Evolutionary conservation across 2,113 vertebrate species (phyloP).

Genomic region (Candoia aspera): DNA sequence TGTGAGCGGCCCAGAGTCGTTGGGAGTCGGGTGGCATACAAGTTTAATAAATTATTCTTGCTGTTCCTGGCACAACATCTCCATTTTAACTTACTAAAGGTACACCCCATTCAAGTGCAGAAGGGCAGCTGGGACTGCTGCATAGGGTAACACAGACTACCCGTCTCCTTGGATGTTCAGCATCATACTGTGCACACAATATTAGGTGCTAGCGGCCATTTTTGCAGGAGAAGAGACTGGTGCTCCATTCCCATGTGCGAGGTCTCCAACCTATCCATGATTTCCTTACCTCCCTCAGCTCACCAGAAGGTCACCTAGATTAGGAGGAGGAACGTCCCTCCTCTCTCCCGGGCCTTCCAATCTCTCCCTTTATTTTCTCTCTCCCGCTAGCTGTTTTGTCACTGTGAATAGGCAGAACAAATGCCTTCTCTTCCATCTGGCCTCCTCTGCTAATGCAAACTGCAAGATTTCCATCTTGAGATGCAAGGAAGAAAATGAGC

Average conservation of each 20-base stretch:
- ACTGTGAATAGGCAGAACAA: not conserved
- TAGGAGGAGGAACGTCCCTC: not conserved
- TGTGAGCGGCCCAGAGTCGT: not conserved
- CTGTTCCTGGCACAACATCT: not conserved
- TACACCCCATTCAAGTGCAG: not conserved
- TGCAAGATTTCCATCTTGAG: not conserved
- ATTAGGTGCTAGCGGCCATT: slow-evolving; percentile 17
- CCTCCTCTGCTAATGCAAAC: not conserved
- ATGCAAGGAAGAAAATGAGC: not conserved
- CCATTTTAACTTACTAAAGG: not conserved
- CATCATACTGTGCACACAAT: not conserved
- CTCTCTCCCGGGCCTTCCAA: not conserved
- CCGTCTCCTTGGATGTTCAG: not conserved
- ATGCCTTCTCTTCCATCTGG: not conserved
- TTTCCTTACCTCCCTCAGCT: slow-evolving; percentile 2
- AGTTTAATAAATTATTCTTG: not conserved
- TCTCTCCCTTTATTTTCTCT: not conserved
- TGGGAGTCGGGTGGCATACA: not conserved
- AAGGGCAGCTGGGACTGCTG: not conserved
- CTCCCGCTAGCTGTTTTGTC: not conserved
- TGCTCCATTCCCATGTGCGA: not conserved
- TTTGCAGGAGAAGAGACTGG: slow-evolving; percentile 17
- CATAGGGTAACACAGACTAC: not conserved
- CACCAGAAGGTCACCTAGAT: not conserved
- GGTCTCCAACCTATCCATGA: not conserved